Conservation (phyloP, 2,888 invertebrate genomes). For the Zonitis immaculata region DNA sequence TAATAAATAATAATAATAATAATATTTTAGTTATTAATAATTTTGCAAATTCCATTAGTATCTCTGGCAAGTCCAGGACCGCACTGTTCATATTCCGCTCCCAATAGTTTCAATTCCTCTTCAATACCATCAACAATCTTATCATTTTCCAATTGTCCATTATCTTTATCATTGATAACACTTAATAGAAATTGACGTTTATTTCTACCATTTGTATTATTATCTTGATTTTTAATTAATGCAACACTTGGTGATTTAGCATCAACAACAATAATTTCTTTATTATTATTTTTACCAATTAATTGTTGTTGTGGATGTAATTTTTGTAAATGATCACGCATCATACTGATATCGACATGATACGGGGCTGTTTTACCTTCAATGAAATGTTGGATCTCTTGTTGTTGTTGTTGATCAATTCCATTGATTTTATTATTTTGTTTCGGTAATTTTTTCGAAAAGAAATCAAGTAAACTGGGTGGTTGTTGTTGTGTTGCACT, state of each 20-base stretch:
- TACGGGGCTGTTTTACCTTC: slow-evolving; percentile 65
- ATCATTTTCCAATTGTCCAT: slow-evolving; percentile 30
- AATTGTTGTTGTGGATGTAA: slow-evolving; percentile 33
- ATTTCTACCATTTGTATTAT: slow-evolving; percentile 22
- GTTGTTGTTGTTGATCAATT: slow-evolving; percentile 31
- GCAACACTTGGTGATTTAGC: slow-evolving; percentile 35
- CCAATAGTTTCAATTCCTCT: slow-evolving; percentile 56
- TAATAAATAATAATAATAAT: too few species aligned
- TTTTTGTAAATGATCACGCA: slow-evolving; percentile 33
- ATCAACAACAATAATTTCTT: too few species aligned
- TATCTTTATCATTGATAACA: slow-evolving; percentile 35
- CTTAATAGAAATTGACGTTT: slow-evolving; percentile 36
- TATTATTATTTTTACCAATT: too few species aligned
- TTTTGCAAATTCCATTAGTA: slow-evolving; percentile 58
- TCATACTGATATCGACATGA: slow-evolving; percentile 58
- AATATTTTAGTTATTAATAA: slow-evolving; percentile 6
- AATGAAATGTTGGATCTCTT: slow-evolving; percentile 52
- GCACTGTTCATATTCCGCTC: slow-evolving; percentile 65
- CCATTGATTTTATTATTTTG: slow-evolving; percentile 19
- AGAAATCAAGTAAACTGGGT: slow-evolving; percentile 34
- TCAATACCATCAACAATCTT: slow-evolving; percentile 19
- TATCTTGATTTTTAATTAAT: slow-evolving; percentile 25
- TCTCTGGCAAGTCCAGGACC: slow-evolving; percentile 68
- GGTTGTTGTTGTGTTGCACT: too few species aligned
- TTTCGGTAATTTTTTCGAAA: slow-evolving; percentile 38